These are phyloP conservation scores for Erpobdella octoculata DNA, from an alignment of 2,888 invertebrate species.

Conservation along the genomic window DNA sequence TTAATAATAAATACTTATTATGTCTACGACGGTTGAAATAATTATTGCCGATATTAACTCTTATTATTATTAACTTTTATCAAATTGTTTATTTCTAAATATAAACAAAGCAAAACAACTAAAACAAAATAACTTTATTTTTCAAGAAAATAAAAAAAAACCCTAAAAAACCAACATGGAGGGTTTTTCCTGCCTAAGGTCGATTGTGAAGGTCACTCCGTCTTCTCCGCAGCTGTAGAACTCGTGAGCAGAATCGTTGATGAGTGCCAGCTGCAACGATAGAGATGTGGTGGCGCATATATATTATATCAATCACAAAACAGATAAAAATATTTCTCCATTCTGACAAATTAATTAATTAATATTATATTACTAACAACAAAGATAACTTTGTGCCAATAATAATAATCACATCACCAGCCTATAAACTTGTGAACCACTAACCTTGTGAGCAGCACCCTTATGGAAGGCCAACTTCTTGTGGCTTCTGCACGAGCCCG, in stretches of 20 bases:
- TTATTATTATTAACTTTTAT: neutral
- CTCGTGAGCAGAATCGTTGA: constrained; percentile 67
- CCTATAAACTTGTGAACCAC: neutral
- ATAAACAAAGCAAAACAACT: too few species aligned
- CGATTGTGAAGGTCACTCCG: constrained; percentile 70
- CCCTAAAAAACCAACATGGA: constrained; percentile 54
- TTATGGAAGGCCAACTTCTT: constrained; percentile 64
- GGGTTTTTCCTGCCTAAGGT: constrained; percentile 67
- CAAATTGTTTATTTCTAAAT: neutral
- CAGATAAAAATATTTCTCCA: neutral
- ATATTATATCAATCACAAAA: too few species aligned
- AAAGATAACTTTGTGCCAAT: neutral
- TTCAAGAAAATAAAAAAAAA: neutral
- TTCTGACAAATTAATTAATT: neutral
- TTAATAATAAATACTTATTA: too few species aligned
- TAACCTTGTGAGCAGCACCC: constrained; percentile 71
- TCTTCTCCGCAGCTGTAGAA: constrained; percentile 80
- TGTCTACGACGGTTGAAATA: too few species aligned
- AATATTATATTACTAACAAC: neutral
- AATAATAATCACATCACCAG: neutral
- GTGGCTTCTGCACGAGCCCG: constrained; percentile 56
- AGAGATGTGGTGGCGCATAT: too few species aligned
- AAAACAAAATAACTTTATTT: neutral
- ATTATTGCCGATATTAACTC: neutral
- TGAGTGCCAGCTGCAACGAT: constrained; percentile 60